A percentile compares a stretch with the other conserved stretches of the same genome.
Evolutionary conservation across 1,140 invertebrate species (phyloP).

Genomic region (Orussus abietinus): DNA sequence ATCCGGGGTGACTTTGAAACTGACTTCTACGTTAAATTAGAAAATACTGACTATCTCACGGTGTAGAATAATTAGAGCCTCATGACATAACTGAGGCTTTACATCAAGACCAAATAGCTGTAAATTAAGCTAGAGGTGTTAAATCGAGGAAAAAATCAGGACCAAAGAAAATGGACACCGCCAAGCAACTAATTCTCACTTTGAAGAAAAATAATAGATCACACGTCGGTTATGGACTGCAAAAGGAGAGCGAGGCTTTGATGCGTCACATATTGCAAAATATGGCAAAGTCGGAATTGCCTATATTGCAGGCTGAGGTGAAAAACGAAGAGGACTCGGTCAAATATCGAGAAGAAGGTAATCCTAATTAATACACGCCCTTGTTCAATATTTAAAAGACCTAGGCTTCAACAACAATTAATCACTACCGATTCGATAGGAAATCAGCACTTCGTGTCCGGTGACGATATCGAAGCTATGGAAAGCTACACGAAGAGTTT

Average conservation of each 20-base stretch:
- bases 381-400: slow-evolving; percentile 1
- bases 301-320: slow-evolving; percentile 27
- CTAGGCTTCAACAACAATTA: slow-evolving; percentile 4
- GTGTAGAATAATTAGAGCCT: background rate
- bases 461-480: slow-evolving; percentile 46
- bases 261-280: slow-evolving; percentile 42
- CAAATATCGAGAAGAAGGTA: slow-evolving; percentile 46
- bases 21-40: too few relatives aligned
- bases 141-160: too few relatives aligned
- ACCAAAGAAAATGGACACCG: slow-evolving; percentile 39
- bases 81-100: background rate
- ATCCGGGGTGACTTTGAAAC: too few relatives aligned
- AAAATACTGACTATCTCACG: background rate
- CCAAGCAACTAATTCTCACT: slow-evolving; percentile 37
- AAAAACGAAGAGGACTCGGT: slow-evolving; percentile 43
- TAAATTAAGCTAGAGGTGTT: too few relatives aligned
- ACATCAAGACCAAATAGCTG: too few relatives aligned
- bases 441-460: slow-evolving; percentile 46
- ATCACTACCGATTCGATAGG: slow-evolving; percentile 33
- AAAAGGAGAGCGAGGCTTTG: slow-evolving; percentile 45
- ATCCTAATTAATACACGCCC: too few relatives aligned
- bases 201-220: slow-evolving; percentile 37
- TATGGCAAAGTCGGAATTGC: slow-evolving; percentile 42
- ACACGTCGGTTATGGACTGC: slow-evolving; percentile 42
- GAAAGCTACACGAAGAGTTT: slow-evolving; percentile 46